A percentile compares a stretch with the other conserved stretches of the same genome.
Evolutionary conservation across 2,113 vertebrate genomes (phyloP).

Genomic region (Lophura nycthemera): DNA sequence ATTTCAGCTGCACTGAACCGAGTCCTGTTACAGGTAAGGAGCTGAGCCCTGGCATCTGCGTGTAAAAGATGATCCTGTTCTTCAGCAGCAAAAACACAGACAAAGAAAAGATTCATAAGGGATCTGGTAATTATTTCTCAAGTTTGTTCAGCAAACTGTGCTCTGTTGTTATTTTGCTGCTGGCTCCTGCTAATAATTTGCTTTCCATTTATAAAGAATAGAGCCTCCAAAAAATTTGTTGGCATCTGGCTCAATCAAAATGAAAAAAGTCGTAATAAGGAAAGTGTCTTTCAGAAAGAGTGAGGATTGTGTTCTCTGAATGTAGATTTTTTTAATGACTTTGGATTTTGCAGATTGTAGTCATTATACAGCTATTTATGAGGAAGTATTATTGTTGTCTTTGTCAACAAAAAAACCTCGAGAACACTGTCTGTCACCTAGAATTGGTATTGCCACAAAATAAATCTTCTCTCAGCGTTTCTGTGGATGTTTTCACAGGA

Average conservation of each 20-base stretch:
- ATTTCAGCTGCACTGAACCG: not conserved
- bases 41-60: not conserved
- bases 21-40: not conserved
- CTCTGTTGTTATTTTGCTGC: conserved; percentile 4
- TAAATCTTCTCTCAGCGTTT: conserved; percentile 35
- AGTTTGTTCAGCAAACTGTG: conserved; percentile 2
- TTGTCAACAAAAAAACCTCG: conserved; percentile 45
- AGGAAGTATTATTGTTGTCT: conserved; percentile 49
- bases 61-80: not conserved
- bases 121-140: conserved; percentile 7
- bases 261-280: conserved; percentile 32
- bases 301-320: conserved; percentile 43
- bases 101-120: not conserved
- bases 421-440: conserved; percentile 48
- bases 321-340: conserved; percentile 45
- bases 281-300: conserved; percentile 36
- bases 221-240: conserved; percentile 11
- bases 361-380: conserved; percentile 59
- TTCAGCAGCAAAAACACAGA: not conserved
- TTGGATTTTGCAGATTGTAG: conserved; percentile 43
- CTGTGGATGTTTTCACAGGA: conserved; percentile 22
- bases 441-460: conserved; percentile 46
- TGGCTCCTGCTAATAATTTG: conserved; percentile 45
- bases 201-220: conserved; percentile 34
- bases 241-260: conserved; percentile 59